Evolutionary conservation across 2,113 vertebrate species (phyloP).

Genomic region (Hyperopisus bebe): DNA sequence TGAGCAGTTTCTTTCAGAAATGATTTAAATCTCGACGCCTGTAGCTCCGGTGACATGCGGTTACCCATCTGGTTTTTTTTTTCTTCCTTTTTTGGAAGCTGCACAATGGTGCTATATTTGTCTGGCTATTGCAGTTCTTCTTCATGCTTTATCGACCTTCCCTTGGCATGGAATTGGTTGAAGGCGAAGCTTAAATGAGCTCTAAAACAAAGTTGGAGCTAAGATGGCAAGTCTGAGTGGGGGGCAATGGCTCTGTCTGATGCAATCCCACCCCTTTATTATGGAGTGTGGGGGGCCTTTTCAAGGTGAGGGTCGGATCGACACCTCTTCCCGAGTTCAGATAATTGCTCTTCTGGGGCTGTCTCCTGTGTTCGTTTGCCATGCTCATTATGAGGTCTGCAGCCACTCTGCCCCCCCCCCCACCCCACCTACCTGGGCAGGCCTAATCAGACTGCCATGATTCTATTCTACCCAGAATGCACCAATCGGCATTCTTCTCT

Average conservation of each 20-base stretch:
- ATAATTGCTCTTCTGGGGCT: slow-evolving; percentile 7
- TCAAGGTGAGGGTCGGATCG: not conserved
- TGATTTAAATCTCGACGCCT: not conserved
- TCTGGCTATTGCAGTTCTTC: not conserved
- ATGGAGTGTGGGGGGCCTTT: not conserved
- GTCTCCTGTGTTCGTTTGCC: not conserved
- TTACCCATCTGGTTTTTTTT: not conserved
- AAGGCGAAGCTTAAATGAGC: not conserved
- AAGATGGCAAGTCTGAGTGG: not conserved
- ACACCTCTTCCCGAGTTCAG: not conserved
- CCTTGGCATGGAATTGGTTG: not conserved
- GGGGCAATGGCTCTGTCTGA: not conserved
- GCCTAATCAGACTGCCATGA: not conserved
- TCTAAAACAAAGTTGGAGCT: not conserved
- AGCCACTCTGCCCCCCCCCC: not conserved
- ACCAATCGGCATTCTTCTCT: slow-evolving; percentile 49
- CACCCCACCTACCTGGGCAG: not conserved
- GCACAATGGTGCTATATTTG: not conserved
- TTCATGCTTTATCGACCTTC: slow-evolving; percentile 2
- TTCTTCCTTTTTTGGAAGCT: not conserved
- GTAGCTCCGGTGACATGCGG: no score
- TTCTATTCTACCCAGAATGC: slow-evolving; percentile 15
- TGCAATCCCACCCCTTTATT: not conserved
- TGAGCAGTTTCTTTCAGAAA: not conserved
- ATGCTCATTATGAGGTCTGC: slow-evolving; percentile 23